These are phyloP conservation scores for Mormyrus lacerda DNA, from an alignment of 2,113 vertebrate species.

Conservation along the genomic window DNA sequence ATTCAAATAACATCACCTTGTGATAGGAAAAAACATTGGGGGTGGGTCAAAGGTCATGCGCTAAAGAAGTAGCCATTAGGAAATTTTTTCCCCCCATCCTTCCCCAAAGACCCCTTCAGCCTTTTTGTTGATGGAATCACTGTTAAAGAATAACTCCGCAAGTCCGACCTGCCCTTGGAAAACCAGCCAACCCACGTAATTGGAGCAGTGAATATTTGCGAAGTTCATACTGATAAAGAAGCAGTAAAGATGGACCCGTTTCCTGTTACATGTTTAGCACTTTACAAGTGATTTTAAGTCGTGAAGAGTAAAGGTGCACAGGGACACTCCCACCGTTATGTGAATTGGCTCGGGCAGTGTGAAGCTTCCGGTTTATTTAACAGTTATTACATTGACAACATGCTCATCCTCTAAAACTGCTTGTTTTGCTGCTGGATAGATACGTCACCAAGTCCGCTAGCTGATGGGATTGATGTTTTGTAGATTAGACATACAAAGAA, in stretches of 20 bases:
- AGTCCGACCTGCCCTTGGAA: conserved; percentile 14
- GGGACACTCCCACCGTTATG: not conserved
- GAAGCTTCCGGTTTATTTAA: not conserved
- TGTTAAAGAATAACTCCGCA: conserved; percentile 16
- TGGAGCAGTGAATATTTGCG: conserved; percentile 16
- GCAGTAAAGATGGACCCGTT: conserved; percentile 16
- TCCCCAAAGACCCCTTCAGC: not conserved
- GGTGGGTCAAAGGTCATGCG: conserved; percentile 12
- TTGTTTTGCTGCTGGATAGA: not conserved
- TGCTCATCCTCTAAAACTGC: not conserved
- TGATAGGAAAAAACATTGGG: not conserved
- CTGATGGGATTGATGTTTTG: not conserved
- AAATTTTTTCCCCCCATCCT: not conserved
- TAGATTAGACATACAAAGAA: not conserved
- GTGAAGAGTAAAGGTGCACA: not conserved
- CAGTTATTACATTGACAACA: not conserved
- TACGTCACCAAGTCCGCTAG: not conserved
- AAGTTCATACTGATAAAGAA: not conserved
- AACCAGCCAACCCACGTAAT: conserved; percentile 8
- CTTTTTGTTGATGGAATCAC: conserved; percentile 18
- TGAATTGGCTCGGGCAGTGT: not conserved
- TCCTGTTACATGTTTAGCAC: not conserved
- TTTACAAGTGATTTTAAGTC: not conserved
- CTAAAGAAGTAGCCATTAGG: not conserved
- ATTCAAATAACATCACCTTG: not conserved